Percentiles rank a stretch among this genome's conserved stretches.
These are phyloP conservation scores for Proteles cristata DNA, from an alignment of 2,113 vertebrate species.

Conservation along the genomic window DNA sequence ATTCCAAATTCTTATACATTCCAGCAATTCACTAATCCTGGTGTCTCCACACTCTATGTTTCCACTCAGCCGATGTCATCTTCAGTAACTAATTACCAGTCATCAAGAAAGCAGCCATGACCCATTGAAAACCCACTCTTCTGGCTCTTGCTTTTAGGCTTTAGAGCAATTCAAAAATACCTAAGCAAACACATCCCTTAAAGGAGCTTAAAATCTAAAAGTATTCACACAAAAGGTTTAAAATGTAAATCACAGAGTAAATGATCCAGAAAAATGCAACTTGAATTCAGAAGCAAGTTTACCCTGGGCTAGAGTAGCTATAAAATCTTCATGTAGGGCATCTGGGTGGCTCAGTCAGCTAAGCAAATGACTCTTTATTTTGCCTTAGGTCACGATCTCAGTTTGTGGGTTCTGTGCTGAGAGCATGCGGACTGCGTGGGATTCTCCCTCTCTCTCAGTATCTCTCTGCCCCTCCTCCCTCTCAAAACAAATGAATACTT, in stretches of 20 bases:
- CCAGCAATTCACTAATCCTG: neutral
- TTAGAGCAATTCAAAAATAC: neutral
- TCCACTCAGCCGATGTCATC: neutral
- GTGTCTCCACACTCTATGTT: neutral
- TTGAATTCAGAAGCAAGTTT: constrained; percentile 26
- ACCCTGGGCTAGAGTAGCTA: neutral
- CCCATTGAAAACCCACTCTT: neutral
- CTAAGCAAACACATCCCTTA: neutral
- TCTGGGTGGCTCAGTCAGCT: too few relatives aligned
- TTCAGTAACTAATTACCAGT: constrained; percentile 47
- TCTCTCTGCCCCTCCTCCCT: too few relatives aligned
- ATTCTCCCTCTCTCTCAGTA: too few relatives aligned
- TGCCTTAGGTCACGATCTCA: too few relatives aligned
- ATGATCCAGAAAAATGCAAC: constrained; percentile 43
- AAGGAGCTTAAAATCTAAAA: neutral
- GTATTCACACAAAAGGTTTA: neutral
- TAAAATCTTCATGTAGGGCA: neutral
- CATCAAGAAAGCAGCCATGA: constrained; percentile 31
- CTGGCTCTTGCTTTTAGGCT: neutral
- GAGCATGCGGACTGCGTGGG: too few relatives aligned
- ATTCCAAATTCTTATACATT: neutral
- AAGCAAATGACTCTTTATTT: too few relatives aligned
- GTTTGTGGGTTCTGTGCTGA: too few relatives aligned
- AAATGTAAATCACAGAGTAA: constrained; percentile 54
- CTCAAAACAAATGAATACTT: too few relatives aligned